Evolutionary conservation across 1,140 invertebrate genomes (phyloP).

Genomic region (Drosophila athabasca): DNA sequence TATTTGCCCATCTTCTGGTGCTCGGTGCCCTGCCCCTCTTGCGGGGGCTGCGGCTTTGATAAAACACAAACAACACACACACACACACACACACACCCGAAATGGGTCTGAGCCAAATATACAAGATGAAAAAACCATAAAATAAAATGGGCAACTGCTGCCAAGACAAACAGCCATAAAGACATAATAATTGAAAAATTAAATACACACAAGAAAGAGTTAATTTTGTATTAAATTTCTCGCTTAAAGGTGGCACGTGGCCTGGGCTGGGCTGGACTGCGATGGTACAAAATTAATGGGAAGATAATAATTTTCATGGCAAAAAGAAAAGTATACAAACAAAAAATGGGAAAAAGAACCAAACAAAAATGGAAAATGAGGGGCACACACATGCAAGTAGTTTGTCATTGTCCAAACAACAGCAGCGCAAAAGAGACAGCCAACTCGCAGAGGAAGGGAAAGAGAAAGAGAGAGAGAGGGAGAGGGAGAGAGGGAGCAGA

Average conservation of each 20-base stretch:
- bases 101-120: conserved; percentile 44
- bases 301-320: conserved; percentile 60
- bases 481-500: not conserved
- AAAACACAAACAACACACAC: conserved; percentile 22
- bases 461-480: too few relatives aligned
- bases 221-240: conserved; percentile 62
- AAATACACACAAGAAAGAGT: conserved; percentile 62
- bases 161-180: conserved; percentile 67
- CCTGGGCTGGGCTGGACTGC: too few relatives aligned
- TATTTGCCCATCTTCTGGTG: conserved; percentile 21
- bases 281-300: conserved; percentile 39
- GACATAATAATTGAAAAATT: conserved; percentile 75
- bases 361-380: not conserved
- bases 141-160: conserved; percentile 37
- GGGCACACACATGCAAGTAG: conserved; percentile 29
- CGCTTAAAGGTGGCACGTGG: conserved; percentile 25
- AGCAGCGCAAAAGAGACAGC: conserved; percentile 12
- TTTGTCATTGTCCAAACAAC: conserved; percentile 65
- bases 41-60: conserved; percentile 42
- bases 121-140: conserved; percentile 10
- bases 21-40: conserved; percentile 1
- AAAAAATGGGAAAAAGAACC: not conserved
- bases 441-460: too few relatives aligned
- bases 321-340: conserved; percentile 31
- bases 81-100: conserved; percentile 17